These are phyloP conservation scores for Euschistus heros DNA, from an alignment of 1,140 invertebrate species.

Conservation along the genomic window DNA sequence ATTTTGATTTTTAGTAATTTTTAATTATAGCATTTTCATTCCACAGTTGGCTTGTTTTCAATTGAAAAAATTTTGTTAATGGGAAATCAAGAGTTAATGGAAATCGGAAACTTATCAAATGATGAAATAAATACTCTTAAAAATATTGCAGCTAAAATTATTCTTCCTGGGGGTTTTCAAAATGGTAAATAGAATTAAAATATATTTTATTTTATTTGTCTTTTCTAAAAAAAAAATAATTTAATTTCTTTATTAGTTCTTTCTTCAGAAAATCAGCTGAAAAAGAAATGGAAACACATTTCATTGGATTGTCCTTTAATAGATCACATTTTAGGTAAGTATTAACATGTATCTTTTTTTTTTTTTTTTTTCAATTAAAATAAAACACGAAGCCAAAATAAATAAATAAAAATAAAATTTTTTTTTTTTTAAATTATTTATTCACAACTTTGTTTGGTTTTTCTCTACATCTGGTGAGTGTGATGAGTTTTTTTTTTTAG, in stretches of 20 bases:
- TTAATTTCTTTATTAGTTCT: not conserved
- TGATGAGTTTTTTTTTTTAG: too few species aligned
- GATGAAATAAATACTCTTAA: constrained; percentile 16
- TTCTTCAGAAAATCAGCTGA: not conserved
- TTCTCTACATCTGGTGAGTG: too few species aligned
- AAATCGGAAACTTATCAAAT: constrained; percentile 17
- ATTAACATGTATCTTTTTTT: not conserved
- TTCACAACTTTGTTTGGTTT: too few species aligned
- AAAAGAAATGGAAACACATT: constrained; percentile 9
- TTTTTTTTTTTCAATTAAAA: not conserved
- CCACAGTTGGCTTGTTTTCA: constrained; percentile 9
- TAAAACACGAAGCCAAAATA: too few species aligned
- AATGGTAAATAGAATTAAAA: constrained; percentile 14
- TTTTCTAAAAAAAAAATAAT: too few species aligned
- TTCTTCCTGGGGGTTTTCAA: constrained; percentile 8
- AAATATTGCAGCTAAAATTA: constrained; percentile 4
- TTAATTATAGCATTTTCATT: not conserved
- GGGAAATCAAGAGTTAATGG: constrained; percentile 4
- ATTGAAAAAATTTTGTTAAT: constrained; percentile 12
- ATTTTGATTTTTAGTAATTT: too few species aligned
- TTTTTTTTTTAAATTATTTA: too few species aligned
- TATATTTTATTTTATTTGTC: not conserved
- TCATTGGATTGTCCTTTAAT: constrained; percentile 16
- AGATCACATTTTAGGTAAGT: constrained; percentile 18
- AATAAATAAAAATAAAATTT: too few species aligned